phyloP scores from a whole-genome alignment of 2,888 invertebrate species.

The Torymus texanus region DNA sequence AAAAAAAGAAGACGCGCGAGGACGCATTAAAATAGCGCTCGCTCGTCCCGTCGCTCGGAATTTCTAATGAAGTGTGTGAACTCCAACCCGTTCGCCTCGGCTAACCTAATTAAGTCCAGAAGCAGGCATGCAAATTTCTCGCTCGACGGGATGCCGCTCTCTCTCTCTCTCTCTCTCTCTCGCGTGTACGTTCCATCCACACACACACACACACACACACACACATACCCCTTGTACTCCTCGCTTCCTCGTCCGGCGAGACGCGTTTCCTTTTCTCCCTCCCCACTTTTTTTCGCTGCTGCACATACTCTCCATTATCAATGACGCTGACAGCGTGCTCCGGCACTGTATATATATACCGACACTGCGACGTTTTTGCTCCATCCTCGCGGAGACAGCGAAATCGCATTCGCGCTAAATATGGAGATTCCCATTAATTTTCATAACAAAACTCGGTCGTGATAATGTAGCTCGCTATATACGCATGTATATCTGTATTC shows the following conservation, averaged over 20 bases:
- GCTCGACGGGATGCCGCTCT: conserved; percentile 66
- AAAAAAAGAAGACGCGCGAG: conserved; percentile 50
- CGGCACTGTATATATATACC: background rate
- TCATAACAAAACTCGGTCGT: conserved; percentile 26
- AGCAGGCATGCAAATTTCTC: conserved; percentile 71
- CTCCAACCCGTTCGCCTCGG: conserved; percentile 67
- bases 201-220: conserved; percentile 53
- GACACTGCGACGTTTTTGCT: too few relatives aligned
- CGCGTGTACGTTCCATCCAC: conserved; percentile 44
- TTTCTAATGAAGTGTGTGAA: conserved; percentile 73
- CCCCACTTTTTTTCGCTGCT: background rate
- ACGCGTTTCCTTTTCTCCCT: conserved; percentile 2
- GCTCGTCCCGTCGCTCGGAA: conserved; percentile 64
- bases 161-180: conserved; percentile 43
- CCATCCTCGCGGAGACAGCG: background rate
- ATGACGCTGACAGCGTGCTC: conserved; percentile 12
- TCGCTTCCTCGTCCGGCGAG: conserved; percentile 30
- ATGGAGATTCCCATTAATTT: conserved; percentile 35
- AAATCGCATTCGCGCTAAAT: conserved; percentile 29
- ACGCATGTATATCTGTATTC: too few relatives aligned
- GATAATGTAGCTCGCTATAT: background rate
- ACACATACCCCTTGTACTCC: background rate
- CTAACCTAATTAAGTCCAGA: conserved; percentile 72
- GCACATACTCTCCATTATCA: conserved; percentile 38
- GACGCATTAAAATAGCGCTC: conserved; percentile 49